phyloP scores from a whole-genome alignment of 1,140 invertebrate genomes.

The Drosophila suzukii region DNA sequence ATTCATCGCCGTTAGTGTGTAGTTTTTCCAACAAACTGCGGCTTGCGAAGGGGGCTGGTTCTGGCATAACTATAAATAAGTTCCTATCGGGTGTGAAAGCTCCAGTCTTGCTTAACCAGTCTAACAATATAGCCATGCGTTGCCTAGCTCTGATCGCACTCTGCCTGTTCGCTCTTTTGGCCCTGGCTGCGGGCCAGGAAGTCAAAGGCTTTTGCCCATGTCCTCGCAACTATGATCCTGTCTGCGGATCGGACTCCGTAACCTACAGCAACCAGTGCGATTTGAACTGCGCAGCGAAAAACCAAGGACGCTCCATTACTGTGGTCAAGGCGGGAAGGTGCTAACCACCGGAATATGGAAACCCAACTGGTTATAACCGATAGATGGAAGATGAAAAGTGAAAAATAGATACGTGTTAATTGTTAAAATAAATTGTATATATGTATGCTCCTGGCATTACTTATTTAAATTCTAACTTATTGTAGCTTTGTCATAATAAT shows the following conservation, averaged over 20 bases:
- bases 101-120: slow-evolving; percentile 50
- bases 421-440: slow-evolving; percentile 4
- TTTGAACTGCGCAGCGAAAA: slow-evolving; percentile 43
- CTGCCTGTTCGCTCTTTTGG: slow-evolving; percentile 41
- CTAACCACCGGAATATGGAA: slow-evolving; percentile 5
- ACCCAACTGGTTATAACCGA: neutral
- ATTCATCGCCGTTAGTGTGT: neutral
- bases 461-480: too few relatives aligned
- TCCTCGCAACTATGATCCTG: slow-evolving; percentile 45
- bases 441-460: neutral
- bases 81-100: slow-evolving; percentile 22
- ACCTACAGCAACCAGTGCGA: slow-evolving; percentile 70
- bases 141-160: slow-evolving; percentile 48
- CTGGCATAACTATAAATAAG: slow-evolving; percentile 50
- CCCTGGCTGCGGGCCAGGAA: slow-evolving; percentile 13
- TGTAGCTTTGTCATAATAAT: too few relatives aligned
- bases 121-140: slow-evolving; percentile 48
- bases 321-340: slow-evolving; percentile 47
- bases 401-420: slow-evolving; percentile 13
- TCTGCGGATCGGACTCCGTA: slow-evolving; percentile 61
- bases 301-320: slow-evolving; percentile 37
- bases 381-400: neutral
- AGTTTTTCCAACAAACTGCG: slow-evolving; percentile 3
- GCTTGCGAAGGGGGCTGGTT: neutral
- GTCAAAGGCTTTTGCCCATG: slow-evolving; percentile 42